Conservation (phyloP, 2,888 invertebrate species). For the Nemapogon koenigi region DNA sequence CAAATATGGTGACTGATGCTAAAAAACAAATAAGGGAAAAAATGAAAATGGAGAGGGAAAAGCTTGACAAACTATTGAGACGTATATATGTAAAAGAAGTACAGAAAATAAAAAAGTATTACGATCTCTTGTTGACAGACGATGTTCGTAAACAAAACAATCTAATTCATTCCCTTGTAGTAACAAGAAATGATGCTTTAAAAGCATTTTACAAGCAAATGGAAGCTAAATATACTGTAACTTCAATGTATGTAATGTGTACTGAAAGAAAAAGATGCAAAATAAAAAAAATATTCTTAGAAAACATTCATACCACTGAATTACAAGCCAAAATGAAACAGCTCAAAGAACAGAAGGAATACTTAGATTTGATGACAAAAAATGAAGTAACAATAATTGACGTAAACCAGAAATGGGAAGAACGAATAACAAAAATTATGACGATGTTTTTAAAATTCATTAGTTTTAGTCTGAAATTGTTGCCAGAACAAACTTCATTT, state of each 20-base stretch:
- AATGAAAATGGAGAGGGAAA: conserved; percentile 29
- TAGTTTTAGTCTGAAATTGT: conserved; percentile 41
- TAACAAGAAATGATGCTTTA: conserved; percentile 41
- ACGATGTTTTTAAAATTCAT: conserved; percentile 47
- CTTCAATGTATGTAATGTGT: conserved; percentile 50
- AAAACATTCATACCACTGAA: conserved; percentile 34
- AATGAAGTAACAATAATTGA: conserved; percentile 28
- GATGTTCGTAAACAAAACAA: conserved; percentile 30
- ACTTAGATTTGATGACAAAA: conserved; percentile 20
- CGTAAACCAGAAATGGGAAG: conserved; percentile 44
- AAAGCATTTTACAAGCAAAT: conserved; percentile 36
- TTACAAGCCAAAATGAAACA: conserved; percentile 30
- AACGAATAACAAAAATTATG: conserved; percentile 42
- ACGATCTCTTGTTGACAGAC: conserved; percentile 36
- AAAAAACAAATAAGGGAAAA: conserved; percentile 38
- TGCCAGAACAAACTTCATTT: conserved; percentile 50
- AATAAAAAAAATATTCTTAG: conserved; percentile 37
- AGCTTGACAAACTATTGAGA: conserved; percentile 27
- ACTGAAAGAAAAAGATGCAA: conserved; percentile 49
- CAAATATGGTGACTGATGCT: conserved; percentile 32
- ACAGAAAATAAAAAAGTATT: conserved; percentile 38
- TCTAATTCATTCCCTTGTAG: conserved; percentile 29
- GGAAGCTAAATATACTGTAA: conserved; percentile 38
- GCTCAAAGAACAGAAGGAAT: conserved; percentile 30
- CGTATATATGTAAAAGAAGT: conserved; percentile 31